Percentiles rank a stretch among this genome's conserved stretches.
These are phyloP conservation scores for Agriotes lineatus DNA, from an alignment of 2,888 invertebrate genomes.

Conservation along the genomic window DNA sequence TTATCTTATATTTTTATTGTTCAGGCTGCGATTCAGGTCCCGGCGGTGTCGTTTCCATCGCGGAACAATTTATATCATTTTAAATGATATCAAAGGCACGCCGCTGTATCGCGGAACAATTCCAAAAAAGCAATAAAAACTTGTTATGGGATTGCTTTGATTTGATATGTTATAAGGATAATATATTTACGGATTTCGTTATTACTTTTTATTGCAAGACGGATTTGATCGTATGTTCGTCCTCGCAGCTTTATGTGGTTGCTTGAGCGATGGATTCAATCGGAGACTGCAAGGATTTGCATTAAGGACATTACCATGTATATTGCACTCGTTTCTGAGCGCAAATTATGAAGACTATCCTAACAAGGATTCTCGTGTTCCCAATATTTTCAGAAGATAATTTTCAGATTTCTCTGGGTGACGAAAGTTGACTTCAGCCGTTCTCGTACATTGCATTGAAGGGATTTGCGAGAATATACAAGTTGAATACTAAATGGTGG, in stretches of 20 bases:
- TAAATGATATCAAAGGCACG: conserved; percentile 56
- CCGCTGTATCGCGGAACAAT: conserved; percentile 48
- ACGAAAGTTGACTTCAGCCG: too few species aligned
- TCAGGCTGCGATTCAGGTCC: conserved; percentile 48
- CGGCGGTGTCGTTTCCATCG: conserved; percentile 54
- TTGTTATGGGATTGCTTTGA: conserved; percentile 48
- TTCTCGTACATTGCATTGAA: too few species aligned
- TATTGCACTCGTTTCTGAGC: neutral
- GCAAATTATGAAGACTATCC: neutral
- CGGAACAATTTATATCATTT: conserved; percentile 58
- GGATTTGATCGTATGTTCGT: conserved; percentile 29
- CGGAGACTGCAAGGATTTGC: conserved; percentile 6
- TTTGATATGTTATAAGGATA: conserved; percentile 45
- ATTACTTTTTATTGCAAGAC: conserved; percentile 36
- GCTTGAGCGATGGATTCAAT: conserved; percentile 2
- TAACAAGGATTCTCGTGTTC: neutral
- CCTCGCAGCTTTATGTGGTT: conserved; percentile 15
- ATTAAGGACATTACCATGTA: conserved; percentile 3
- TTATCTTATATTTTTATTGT: conserved; percentile 52
- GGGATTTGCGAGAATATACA: too few species aligned
- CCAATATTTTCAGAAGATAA: too few species aligned
- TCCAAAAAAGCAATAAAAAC: conserved; percentile 52
- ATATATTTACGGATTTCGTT: conserved; percentile 39
- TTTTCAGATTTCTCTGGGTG: too few species aligned
- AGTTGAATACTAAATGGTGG: too few species aligned